phyloP scores from a whole-genome alignment of 2,888 invertebrate genomes.

The Hypselothyrea guttata region DNA sequence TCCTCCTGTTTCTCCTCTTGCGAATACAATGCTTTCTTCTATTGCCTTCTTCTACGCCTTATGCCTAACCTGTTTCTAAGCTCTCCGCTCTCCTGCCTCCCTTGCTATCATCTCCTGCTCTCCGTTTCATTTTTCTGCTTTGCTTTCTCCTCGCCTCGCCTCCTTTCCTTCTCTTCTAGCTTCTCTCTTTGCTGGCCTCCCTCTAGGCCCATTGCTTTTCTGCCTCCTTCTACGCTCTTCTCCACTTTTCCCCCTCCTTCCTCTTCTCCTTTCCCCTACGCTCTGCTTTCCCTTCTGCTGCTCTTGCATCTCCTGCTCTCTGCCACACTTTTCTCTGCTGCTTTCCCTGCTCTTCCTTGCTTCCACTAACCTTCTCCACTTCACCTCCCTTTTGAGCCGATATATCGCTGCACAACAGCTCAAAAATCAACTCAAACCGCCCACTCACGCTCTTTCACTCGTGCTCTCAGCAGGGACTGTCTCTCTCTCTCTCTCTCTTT shows the following conservation, averaged over 20 bases:
- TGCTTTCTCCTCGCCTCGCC: no score
- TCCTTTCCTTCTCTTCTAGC: no score
- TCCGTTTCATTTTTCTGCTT: no score
- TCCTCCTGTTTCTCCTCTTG: no score
- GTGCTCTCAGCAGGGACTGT: slow-evolving; percentile 1
- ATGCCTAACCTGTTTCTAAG: no score
- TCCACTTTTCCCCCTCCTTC: no score
- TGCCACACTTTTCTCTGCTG: background rate
- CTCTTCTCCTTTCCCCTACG: background rate
- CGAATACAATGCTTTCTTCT: no score
- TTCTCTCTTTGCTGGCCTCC: no score
- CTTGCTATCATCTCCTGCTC: background rate
- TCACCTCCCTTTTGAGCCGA: slow-evolving; percentile 32
- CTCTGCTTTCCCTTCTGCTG: background rate
- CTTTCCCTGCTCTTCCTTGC: slow-evolving; percentile 1
- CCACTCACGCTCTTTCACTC: slow-evolving; percentile 1
- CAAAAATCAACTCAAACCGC: slow-evolving; percentile 11
- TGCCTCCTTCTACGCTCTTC: no score
- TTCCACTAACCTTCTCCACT: slow-evolving; percentile 1
- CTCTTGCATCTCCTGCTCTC: background rate
- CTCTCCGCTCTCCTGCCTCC: background rate
- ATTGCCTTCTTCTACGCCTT: no score
- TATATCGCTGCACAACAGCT: slow-evolving; percentile 26
- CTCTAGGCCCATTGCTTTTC: no score
- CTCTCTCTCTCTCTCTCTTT: slow-evolving; percentile 1